These are phyloP conservation scores for Amiota communis DNA, from an alignment of 2,888 invertebrate genomes.

Conservation along the genomic window DNA sequence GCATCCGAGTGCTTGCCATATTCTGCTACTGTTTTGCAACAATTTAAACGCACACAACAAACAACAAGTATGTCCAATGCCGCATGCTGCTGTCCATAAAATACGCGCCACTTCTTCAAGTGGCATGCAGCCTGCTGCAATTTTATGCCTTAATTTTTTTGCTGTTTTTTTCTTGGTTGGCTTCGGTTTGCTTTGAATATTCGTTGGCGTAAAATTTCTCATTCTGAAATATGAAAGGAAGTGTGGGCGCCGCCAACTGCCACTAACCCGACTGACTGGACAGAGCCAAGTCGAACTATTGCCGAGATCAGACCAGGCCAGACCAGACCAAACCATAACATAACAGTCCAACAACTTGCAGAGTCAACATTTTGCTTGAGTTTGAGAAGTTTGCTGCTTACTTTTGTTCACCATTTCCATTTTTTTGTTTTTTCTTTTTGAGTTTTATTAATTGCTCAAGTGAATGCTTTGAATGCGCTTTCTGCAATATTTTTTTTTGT, in stretches of 20 bases:
- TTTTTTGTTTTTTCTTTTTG: conserved; percentile 36
- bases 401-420: conserved; percentile 23
- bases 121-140: conserved; percentile 49
- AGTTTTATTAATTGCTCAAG: conserved; percentile 63
- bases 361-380: conserved; percentile 51
- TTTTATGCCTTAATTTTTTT: conserved; percentile 47
- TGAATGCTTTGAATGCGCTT: conserved; percentile 43
- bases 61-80: too few relatives aligned
- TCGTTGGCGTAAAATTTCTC: conserved; percentile 63
- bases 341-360: conserved; percentile 37
- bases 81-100: conserved; percentile 48
- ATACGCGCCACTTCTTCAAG: conserved; percentile 53
- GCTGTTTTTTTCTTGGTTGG: conserved; percentile 50
- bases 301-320: too few relatives aligned
- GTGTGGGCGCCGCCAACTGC: conserved; percentile 54
- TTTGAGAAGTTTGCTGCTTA: conserved; percentile 35
- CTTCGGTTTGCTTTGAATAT: conserved; percentile 56
- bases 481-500: not conserved
- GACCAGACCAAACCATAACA: conserved; percentile 24
- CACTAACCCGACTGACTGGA: too few relatives aligned
- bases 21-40: too few relatives aligned
- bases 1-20: too few relatives aligned
- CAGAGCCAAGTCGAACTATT: too few relatives aligned
- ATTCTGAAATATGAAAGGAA: conserved; percentile 64
- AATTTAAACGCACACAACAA: too few relatives aligned